These are phyloP conservation scores for Malurus splendens DNA, from an alignment of 2,797 vertebrate species.

Conservation along the genomic window DNA sequence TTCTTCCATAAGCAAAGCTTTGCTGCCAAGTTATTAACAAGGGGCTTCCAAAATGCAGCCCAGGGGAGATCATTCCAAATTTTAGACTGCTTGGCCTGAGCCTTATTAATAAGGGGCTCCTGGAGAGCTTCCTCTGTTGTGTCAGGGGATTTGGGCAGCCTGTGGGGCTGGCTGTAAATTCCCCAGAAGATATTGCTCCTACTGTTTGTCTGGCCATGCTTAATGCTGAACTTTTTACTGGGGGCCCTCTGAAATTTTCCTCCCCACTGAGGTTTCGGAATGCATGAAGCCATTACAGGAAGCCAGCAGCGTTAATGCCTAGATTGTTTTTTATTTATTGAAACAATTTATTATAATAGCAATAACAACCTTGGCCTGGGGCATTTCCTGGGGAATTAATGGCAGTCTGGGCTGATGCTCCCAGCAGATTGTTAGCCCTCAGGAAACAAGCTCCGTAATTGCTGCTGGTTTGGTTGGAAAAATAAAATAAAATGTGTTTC, in stretches of 20 bases:
- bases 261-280: constrained; percentile 12
- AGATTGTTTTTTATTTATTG: constrained; percentile 69
- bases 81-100: constrained; percentile 13
- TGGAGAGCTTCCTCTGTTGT: not conserved
- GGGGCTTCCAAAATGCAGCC: not conserved
- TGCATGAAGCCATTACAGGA: constrained; percentile 59
- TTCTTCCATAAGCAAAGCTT: not conserved
- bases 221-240: not conserved
- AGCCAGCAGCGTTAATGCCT: constrained; percentile 49
- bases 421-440: constrained; percentile 49
- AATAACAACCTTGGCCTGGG: constrained; percentile 40
- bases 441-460: constrained; percentile 44
- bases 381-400: constrained; percentile 66
- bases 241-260: constrained; percentile 13
- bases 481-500: constrained; percentile 55
- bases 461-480: constrained; percentile 38
- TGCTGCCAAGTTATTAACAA: constrained; percentile 23
- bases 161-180: constrained; percentile 20
- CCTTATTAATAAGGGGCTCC: constrained; percentile 22
- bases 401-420: constrained; percentile 51
- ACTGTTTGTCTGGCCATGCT: constrained; percentile 19
- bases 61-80: not conserved
- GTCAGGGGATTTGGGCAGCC: not conserved
- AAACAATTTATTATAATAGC: constrained; percentile 53
- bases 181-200: constrained; percentile 19